phyloP scores from a whole-genome alignment of 64 coral and sea anemone genomes.

The Dendrophyllia cribrosa region DNA sequence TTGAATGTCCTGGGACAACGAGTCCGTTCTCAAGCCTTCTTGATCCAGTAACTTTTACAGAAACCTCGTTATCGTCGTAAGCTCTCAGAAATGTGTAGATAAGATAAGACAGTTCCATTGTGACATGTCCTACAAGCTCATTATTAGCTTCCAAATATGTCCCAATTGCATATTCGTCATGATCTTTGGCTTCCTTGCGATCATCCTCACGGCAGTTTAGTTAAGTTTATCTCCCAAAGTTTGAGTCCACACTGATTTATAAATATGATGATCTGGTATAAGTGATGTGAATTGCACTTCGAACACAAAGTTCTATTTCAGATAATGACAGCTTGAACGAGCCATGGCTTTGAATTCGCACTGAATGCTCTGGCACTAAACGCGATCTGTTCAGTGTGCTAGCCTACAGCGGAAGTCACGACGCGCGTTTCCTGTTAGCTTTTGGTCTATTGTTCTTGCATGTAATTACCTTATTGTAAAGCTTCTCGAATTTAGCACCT shows the following conservation, averaged over 20 bases:
- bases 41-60: conserved; percentile 54
- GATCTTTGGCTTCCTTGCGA: conserved; percentile 58
- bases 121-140: conserved; percentile 38
- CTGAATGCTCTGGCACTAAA: conserved; percentile 31
- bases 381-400: conserved; percentile 27
- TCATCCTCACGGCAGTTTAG: conserved; percentile 54
- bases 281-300: conserved; percentile 70
- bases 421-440: conserved; percentile 47
- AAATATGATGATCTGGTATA: conserved; percentile 75
- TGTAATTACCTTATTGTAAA: conserved; percentile 15
- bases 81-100: conserved; percentile 65
- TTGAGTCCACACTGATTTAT: conserved; percentile 66
- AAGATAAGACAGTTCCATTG: conserved; percentile 57
- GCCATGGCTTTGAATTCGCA: conserved; percentile 66
- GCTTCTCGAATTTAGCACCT: conserved; percentile 32
- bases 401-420: conserved; percentile 36
- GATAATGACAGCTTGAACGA: conserved; percentile 45
- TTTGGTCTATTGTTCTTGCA: conserved; percentile 44
- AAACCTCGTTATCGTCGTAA: conserved; percentile 50
- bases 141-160: conserved; percentile 37
- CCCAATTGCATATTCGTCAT: conserved; percentile 72
- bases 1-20: conserved; percentile 24
- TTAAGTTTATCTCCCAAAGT: conserved; percentile 54
- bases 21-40: conserved; percentile 33
- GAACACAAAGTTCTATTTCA: conserved; percentile 68